Evolutionary conservation across 2,888 invertebrate genomes (phyloP).

Genomic region (Crioceris asparagi): DNA sequence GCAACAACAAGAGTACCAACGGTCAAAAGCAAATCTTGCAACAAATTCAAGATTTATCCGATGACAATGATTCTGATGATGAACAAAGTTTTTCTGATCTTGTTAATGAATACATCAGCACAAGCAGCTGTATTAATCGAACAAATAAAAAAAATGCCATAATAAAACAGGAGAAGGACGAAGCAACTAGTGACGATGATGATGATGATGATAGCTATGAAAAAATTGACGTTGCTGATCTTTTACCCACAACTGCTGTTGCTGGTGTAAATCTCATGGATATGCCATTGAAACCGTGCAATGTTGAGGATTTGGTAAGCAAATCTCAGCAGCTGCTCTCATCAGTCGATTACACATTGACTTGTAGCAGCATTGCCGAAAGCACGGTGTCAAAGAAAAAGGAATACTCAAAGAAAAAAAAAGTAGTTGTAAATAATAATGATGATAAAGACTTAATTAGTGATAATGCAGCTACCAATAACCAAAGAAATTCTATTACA

Average conservation of each 20-base stretch:
- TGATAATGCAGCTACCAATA: neutral
- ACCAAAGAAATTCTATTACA: slow-evolving; percentile 4
- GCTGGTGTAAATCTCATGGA: slow-evolving; percentile 21
- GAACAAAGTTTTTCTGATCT: slow-evolving; percentile 37
- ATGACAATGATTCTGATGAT: slow-evolving; percentile 31
- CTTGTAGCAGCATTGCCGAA: slow-evolving; percentile 5
- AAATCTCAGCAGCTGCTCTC: slow-evolving; percentile 18
- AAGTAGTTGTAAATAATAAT: neutral
- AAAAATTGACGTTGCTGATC: slow-evolving; percentile 17
- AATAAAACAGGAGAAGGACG: slow-evolving; percentile 1
- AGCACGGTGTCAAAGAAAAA: neutral
- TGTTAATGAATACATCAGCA: slow-evolving; percentile 32
- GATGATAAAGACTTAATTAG: neutral
- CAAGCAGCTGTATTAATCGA: slow-evolving; percentile 15
- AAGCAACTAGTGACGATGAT: slow-evolving; percentile 4
- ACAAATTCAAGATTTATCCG: slow-evolving; percentile 23
- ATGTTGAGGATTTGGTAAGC: slow-evolving; percentile 9
- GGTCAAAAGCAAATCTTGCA: slow-evolving; percentile 19
- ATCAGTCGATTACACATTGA: slow-evolving; percentile 10
- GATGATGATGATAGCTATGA: slow-evolving; percentile 22
- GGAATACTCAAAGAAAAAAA: slow-evolving; percentile 5
- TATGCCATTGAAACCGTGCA: slow-evolving; percentile 13
- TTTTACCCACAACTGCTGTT: slow-evolving; percentile 3
- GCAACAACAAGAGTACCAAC: slow-evolving; percentile 13
- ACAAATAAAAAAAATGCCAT: neutral